Evolutionary conservation across 1,140 invertebrate species (phyloP), one percentile per base, ranked within the genome.

Genomic region (Kradibia gibbosae): DNA sequence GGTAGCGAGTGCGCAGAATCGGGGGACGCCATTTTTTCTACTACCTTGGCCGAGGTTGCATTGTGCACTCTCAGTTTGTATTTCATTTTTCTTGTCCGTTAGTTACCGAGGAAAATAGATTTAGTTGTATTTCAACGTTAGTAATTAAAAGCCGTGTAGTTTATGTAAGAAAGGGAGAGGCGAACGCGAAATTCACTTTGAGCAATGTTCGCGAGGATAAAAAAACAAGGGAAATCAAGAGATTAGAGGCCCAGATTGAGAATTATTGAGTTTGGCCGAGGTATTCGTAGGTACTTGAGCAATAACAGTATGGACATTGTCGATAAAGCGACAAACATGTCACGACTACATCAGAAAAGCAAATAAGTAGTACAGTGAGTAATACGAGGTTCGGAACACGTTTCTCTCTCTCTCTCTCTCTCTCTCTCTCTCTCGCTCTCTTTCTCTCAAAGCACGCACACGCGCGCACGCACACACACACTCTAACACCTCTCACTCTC

Each of bases 311-410:
- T n/a, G 7, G 31, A 17, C 39, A 45, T 31, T 55, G 71, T 34
- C 48, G 13, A 55, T 48, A 73, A 55, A 73, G 31, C n/a, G n/a
- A 20, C 28, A 73, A 73, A 73, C 13, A 73, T 73, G 71, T 73
- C 71, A 73, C 71, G 8, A 55, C 20, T 55, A 7, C 13, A 50
- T 7, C 17, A 73, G 11, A 34, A 4, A 55, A 53, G 45, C 25
- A 73, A 53, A 25, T 48, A 73, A 73, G 15, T 8, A 53, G 17
- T 72, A 20, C 1, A 45, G 71, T 50, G 71, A 53, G 28, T 22
- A 73, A 22, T 34, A 53, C 45, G 4, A n/a, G 25, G 34, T 17
- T 45, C 15, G 20, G 34, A 10, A 22, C 20, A 20, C 0, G 13
- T 5, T 22, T 67, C 1, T 42, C 17, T 67, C 3, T 67, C 7